A percentile compares a stretch with the other conserved stretches of the same genome.
phyloP scores from a whole-genome alignment of 2,113 vertebrate species.

The Aldabrachelys gigantea region DNA sequence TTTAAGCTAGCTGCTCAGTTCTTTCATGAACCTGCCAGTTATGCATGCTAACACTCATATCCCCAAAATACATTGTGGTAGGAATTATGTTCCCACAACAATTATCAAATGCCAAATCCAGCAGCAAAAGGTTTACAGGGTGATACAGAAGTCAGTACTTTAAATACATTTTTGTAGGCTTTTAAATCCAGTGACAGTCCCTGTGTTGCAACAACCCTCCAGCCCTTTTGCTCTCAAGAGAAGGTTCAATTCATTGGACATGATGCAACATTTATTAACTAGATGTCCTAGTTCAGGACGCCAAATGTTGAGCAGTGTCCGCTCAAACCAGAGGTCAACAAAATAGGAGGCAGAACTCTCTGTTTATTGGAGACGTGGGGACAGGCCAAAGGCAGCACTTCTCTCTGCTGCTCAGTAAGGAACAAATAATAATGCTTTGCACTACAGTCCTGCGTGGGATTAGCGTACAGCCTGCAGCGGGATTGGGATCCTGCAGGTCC shows the following conservation, averaged over 20 bases:
- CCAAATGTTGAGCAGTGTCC: constrained; percentile 66
- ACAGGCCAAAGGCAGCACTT: background rate
- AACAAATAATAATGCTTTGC: background rate
- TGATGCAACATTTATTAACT: constrained; percentile 64
- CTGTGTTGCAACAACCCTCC: constrained; percentile 40
- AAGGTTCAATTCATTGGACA: background rate
- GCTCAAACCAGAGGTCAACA: background rate
- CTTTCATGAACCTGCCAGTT: background rate
- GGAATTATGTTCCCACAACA: background rate
- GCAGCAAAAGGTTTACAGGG: background rate
- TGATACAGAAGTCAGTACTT: rapidly evolving
- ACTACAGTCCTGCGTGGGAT: background rate
- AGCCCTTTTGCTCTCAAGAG: constrained; percentile 4
- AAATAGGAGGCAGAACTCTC: constrained; percentile 27
- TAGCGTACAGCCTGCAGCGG: no score
- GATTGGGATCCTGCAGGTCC: no score
- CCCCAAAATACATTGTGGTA: background rate
- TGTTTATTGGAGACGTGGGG: rapidly evolving
- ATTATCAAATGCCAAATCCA: background rate
- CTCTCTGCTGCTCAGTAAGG: background rate
- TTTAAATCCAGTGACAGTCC: constrained; percentile 7
- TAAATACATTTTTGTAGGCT: background rate
- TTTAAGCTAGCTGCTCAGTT: background rate
- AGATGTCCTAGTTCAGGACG: background rate
- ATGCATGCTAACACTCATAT: rapidly evolving